phyloP scores from a whole-genome alignment of 2,888 invertebrate species.

The Encarsia formosa region DNA sequence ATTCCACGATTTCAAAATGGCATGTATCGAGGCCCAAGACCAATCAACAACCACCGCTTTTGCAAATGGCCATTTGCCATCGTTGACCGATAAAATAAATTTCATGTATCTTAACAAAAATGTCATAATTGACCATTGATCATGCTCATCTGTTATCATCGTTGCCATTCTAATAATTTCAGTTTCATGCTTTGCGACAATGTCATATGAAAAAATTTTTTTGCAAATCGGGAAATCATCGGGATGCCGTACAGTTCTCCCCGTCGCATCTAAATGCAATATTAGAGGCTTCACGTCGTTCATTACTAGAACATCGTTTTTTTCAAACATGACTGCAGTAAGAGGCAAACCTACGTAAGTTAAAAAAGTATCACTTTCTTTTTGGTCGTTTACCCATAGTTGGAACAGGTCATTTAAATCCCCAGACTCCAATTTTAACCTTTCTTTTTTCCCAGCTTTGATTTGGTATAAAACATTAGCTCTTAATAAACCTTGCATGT shows the following conservation, averaged over 20 bases:
- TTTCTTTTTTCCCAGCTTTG: too few relatives aligned
- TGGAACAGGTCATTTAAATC: slow-evolving; percentile 24
- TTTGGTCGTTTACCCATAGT: slow-evolving; percentile 7
- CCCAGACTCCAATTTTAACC: slow-evolving; percentile 2
- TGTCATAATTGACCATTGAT: too few relatives aligned
- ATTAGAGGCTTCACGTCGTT: slow-evolving; percentile 4
- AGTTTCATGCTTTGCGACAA: neutral
- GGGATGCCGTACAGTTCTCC: slow-evolving; percentile 20
- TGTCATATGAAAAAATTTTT: slow-evolving; percentile 23
- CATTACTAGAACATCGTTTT: slow-evolving; percentile 9
- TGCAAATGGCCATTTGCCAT: slow-evolving; percentile 19
- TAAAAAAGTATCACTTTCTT: slow-evolving; percentile 3
- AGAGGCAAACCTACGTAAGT: slow-evolving; percentile 2
- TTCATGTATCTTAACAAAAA: too few relatives aligned
- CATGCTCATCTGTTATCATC: slow-evolving; percentile 22
- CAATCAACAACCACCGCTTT: slow-evolving; percentile 22
- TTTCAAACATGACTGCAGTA: slow-evolving; percentile 11
- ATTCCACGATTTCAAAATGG: slow-evolving; percentile 17
- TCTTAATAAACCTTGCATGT: too few relatives aligned
- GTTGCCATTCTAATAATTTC: slow-evolving; percentile 12
- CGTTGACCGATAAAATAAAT: too few relatives aligned
- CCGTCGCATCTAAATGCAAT: slow-evolving; percentile 27
- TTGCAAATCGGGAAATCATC: slow-evolving; percentile 13
- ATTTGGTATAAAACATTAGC: too few relatives aligned
- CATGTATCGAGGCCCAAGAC: slow-evolving; percentile 23